These are phyloP conservation scores for Drosophila imparisetae DNA, from an alignment of 2,888 invertebrate genomes.

Conservation along the genomic window DNA sequence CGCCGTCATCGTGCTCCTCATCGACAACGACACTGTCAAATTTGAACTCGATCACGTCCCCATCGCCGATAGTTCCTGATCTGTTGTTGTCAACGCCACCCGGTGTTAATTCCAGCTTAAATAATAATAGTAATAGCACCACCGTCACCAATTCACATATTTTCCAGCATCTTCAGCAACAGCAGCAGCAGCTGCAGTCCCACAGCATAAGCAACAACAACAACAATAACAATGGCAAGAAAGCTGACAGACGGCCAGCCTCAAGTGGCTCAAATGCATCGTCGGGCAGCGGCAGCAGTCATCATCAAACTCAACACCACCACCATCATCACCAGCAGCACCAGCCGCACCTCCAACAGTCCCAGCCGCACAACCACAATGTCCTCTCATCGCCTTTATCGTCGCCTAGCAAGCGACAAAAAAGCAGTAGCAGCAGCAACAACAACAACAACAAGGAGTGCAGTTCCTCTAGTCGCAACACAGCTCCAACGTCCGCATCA, in stretches of 20 bases:
- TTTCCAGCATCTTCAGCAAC: conserved; percentile 50
- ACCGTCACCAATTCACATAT: conserved; percentile 51
- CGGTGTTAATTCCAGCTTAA: conserved; percentile 72
- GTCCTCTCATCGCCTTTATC: conserved; percentile 75
- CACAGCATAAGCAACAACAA: conserved; percentile 43
- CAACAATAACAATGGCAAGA: conserved; percentile 52
- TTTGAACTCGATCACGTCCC: conserved; percentile 84
- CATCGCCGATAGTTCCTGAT: conserved; percentile 84
- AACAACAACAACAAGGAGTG: conserved; percentile 56
- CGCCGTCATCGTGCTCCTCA: conserved; percentile 75
- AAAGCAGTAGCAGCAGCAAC: conserved; percentile 42
- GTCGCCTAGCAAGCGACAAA: conserved; percentile 83
- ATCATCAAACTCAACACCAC: conserved; percentile 57
- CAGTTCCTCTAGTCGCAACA: conserved; percentile 73
- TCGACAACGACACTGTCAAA: conserved; percentile 82
- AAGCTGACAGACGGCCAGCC: conserved; percentile 60
- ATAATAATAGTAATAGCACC: conserved; percentile 55
- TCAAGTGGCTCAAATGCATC: conserved; percentile 52
- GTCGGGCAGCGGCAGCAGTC: conserved; percentile 33
- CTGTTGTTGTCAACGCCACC: conserved; percentile 83
- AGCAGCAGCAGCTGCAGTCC: conserved; percentile 49
- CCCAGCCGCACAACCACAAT: conserved; percentile 67
- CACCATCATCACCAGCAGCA: conserved; percentile 58
- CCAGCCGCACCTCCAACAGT: conserved; percentile 55
- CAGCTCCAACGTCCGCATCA: conserved; percentile 64